Conservation (phyloP, 1,140 invertebrate species). For the Drosophila nasuta region DNA sequence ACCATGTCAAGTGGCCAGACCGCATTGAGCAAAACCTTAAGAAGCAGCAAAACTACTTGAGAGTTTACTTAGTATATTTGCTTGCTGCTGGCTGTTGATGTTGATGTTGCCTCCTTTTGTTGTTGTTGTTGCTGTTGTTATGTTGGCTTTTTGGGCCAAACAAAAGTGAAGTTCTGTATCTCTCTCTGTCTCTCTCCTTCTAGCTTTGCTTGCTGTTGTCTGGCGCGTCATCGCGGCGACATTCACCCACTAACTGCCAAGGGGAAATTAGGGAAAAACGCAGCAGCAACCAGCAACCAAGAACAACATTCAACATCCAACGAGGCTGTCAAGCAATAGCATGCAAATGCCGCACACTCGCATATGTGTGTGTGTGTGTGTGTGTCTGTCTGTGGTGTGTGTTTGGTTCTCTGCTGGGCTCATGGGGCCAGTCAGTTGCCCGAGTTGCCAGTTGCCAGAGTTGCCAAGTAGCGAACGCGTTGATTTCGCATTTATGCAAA, state of each 20-base stretch:
- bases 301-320: slow-evolving; percentile 14
- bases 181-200: neutral
- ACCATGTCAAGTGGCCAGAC: slow-evolving; percentile 49
- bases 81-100: slow-evolving; percentile 33
- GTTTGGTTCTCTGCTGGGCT: slow-evolving; percentile 28
- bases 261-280: slow-evolving; percentile 68
- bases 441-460: slow-evolving; percentile 38
- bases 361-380: slow-evolving; percentile 12
- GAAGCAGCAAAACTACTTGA: slow-evolving; percentile 56
- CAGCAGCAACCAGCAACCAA: slow-evolving; percentile 33
- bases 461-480: slow-evolving; percentile 70
- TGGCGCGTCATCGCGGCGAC: slow-evolving; percentile 55
- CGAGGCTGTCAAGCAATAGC: slow-evolving; percentile 65
- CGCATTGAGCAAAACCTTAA: slow-evolving; percentile 38
- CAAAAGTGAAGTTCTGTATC: slow-evolving; percentile 69
- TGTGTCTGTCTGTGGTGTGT: slow-evolving; percentile 35
- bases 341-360: slow-evolving; percentile 51
- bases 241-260: slow-evolving; percentile 79
- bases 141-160: slow-evolving; percentile 74
- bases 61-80: slow-evolving; percentile 42
- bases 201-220: neutral
- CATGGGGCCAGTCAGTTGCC: slow-evolving; percentile 34
- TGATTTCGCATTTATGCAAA: slow-evolving; percentile 83
- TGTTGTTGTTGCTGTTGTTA: slow-evolving; percentile 20
- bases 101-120: neutral